Evolutionary conservation across 2,113 vertebrate species (phyloP).

Genomic region (Macrotis lagotis): DNA sequence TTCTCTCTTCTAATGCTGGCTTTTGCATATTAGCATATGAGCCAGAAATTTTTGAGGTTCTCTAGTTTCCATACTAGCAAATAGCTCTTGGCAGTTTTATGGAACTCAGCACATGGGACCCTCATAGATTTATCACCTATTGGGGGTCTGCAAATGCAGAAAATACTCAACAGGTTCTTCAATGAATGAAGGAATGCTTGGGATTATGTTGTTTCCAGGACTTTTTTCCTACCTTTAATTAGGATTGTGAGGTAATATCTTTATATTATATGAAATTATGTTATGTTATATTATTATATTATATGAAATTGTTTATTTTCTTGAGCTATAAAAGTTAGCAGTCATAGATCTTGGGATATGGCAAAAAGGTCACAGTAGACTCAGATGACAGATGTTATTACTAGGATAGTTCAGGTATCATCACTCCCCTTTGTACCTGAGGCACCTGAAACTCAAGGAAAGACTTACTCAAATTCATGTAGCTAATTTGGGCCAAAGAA

Average conservation of each 20-base stretch:
- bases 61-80: neutral
- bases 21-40: neutral
- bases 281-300: too few species aligned
- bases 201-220: conserved; percentile 14
- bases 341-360: neutral
- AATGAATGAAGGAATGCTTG: neutral
- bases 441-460: neutral
- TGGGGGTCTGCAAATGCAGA: neutral
- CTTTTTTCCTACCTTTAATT: neutral
- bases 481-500: neutral
- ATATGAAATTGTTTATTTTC: neutral
- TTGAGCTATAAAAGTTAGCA: neutral
- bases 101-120: neutral
- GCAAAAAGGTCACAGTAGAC: neutral
- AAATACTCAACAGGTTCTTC: neutral
- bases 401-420: neutral
- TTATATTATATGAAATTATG: too few species aligned
- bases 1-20: neutral
- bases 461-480: neutral
- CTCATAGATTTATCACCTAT: neutral
- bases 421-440: neutral
- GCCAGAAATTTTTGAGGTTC: neutral
- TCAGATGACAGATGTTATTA: neutral
- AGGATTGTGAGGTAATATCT: too few species aligned
- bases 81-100: neutral